These are phyloP conservation scores for Sphaeramia orbicularis DNA, from an alignment of 2,797 vertebrate genomes.

Conservation along the genomic window DNA sequence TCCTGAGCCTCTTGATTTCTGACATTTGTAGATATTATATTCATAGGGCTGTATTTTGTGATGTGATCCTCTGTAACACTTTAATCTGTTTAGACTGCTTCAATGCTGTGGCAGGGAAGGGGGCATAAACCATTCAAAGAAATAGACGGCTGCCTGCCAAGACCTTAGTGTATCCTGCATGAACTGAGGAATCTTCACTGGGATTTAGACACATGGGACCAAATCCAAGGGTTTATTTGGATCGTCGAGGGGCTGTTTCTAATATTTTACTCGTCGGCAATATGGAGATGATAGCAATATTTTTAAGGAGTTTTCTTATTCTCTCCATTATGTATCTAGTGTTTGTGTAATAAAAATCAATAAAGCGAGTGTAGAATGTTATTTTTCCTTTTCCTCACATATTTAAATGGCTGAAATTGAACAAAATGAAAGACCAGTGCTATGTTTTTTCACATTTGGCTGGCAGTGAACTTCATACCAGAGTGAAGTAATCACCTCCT, in stretches of 20 bases:
- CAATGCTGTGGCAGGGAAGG: conserved; percentile 73
- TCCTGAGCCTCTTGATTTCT: conserved; percentile 84
- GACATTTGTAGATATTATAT: conserved; percentile 87
- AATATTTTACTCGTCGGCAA: conserved; percentile 23
- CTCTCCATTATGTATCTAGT: conserved; percentile 1
- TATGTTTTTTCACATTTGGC: conserved; percentile 42
- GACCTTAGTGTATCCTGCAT: conserved; percentile 46
- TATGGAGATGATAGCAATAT: conserved; percentile 6
- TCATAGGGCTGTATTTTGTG: conserved; percentile 74
- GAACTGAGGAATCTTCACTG: conserved; percentile 42
- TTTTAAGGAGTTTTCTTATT: conserved; percentile 8
- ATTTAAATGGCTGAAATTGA: conserved; percentile 22
- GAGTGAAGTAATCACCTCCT: conserved; percentile 56
- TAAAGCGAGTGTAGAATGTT: conserved; percentile 3
- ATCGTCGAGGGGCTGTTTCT: conserved; percentile 27
- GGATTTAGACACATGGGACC: conserved; percentile 39
- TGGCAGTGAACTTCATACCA: conserved; percentile 44
- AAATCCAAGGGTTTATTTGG: conserved; percentile 38
- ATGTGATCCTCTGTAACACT: conserved; percentile 85
- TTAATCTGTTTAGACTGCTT: conserved; percentile 88
- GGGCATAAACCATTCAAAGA: conserved; percentile 74
- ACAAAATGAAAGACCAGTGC: conserved; percentile 11
- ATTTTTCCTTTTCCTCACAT: background rate
- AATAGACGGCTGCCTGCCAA: conserved; percentile 69
- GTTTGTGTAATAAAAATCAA: conserved; percentile 23